Evolutionary conservation across 1,140 invertebrate species (phyloP), one percentile per base, ranked within the genome.

Genomic region (Pogonus chalceus): DNA sequence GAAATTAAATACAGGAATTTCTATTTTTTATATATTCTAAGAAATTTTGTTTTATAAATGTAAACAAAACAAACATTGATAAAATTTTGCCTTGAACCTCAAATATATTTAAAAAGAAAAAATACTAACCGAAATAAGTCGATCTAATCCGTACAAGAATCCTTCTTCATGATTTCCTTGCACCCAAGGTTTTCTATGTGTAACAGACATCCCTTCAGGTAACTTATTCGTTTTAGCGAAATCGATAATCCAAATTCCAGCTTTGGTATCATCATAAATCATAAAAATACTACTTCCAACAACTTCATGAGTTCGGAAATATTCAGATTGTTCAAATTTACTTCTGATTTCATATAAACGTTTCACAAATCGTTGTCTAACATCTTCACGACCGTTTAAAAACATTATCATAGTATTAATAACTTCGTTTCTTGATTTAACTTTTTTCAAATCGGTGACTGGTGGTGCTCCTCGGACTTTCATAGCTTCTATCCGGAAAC

Each of bases 141-240:
- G 88, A 71, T 97, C 91, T 35, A 98, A 75, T 51, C 94, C 94
- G 56, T 80, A 83, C 0, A 97, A 76, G 62, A 96, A 90, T 4
- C 94, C 94, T 71, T 98, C 94, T 72, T 98, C 94, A 61, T 93
- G 88, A 66, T 96, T 97, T 12, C 93, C 93, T 58, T 89, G 82
- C 35, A 78, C 65, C 94, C 94, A 97, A 22, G 76, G 69, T 12
- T 69, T 72, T 46, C 88, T 76, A 67, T 97, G 94, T 50, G 82
- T 82, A 2, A 96, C 77, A 49, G 66, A 74, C 12, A 82, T 60
- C 12, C 81, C 82, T 23, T 82, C 74, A 0, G 91, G 88, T 23
- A 96, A 71, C 46, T 78, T 75, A 14, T 83, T 76, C 0, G 90
- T 94, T 66, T 97, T 97, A 14, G 90, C 93, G 74, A 98, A 98